Percentiles rank a stretch among this genome's conserved stretches.
Evolutionary conservation across 1,140 invertebrate genomes (phyloP).

Genomic region (Augochlora pura): DNA sequence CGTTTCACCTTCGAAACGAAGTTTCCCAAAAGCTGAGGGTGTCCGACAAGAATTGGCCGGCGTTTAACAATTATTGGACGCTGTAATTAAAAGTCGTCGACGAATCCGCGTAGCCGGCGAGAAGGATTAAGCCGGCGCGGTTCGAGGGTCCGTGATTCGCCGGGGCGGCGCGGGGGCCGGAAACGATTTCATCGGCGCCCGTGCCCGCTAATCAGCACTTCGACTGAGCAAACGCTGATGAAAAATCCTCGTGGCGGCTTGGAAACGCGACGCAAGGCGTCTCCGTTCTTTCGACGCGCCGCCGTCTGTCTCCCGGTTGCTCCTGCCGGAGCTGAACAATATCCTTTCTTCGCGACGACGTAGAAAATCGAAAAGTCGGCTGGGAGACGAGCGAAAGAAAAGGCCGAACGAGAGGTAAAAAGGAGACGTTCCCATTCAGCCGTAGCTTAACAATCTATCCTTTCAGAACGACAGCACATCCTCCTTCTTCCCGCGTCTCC

Average conservation of each 20-base stretch:
- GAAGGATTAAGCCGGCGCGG: too few relatives aligned
- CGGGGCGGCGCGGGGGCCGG: slow-evolving; percentile 6
- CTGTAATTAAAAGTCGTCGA: too few relatives aligned
- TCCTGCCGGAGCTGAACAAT: slow-evolving; percentile 63
- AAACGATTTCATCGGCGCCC: slow-evolving; percentile 61
- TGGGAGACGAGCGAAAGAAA: slow-evolving; percentile 65
- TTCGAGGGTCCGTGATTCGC: neutral
- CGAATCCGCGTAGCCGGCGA: too few relatives aligned
- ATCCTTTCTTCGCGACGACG: slow-evolving; percentile 72
- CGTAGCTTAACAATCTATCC: slow-evolving; percentile 73
- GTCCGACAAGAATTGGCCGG: too few relatives aligned
- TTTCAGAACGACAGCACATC: slow-evolving; percentile 68
- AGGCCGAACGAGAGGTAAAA: slow-evolving; percentile 63
- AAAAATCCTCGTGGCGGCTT: slow-evolving; percentile 66
- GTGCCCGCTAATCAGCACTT: slow-evolving; percentile 73
- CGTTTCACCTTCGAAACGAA: too few relatives aligned
- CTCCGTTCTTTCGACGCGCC: neutral
- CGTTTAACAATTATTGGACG: too few relatives aligned
- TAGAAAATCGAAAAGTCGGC: slow-evolving; percentile 71
- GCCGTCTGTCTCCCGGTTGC: slow-evolving; percentile 7
- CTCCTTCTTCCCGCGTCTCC: slow-evolving; percentile 14
- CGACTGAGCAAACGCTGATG: slow-evolving; percentile 67
- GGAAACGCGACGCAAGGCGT: neutral
- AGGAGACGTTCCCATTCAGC: slow-evolving; percentile 69
- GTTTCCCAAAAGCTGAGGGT: too few relatives aligned